phyloP scores from a whole-genome alignment of 2,888 invertebrate species.

The Microctonus hyperodae region DNA sequence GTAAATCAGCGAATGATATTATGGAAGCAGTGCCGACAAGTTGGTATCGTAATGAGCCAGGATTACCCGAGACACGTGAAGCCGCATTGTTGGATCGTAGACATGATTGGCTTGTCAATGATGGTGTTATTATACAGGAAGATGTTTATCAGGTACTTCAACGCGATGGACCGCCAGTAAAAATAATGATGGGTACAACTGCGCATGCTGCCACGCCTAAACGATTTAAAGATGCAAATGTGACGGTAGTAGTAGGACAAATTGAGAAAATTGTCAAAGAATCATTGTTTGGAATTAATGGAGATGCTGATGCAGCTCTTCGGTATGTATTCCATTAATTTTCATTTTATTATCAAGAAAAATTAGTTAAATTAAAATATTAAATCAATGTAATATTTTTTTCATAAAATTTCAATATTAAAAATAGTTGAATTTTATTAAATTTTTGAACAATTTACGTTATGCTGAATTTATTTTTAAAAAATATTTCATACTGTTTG shows the following conservation, averaged over 20 bases:
- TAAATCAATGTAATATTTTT: no score
- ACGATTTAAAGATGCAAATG: slow-evolving; percentile 68
- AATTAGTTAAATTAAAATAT: no score
- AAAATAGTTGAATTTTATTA: no score
- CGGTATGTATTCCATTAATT: slow-evolving; percentile 45
- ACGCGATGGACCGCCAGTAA: slow-evolving; percentile 61
- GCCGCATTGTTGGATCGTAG: slow-evolving; percentile 56
- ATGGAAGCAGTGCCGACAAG: slow-evolving; percentile 75
- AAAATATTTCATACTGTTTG: slow-evolving; percentile 21
- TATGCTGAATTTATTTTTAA: no score
- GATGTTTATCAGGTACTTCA: slow-evolving; percentile 74
- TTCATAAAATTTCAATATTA: no score
- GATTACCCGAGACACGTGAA: slow-evolving; percentile 65
- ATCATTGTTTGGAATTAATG: slow-evolving; percentile 71
- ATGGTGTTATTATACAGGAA: slow-evolving; percentile 74
- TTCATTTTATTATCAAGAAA: no score
- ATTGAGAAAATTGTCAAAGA: slow-evolving; percentile 72
- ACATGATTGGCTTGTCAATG: slow-evolving; percentile 81
- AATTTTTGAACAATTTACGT: no score
- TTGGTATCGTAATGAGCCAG: slow-evolving; percentile 67
- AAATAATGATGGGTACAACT: slow-evolving; percentile 76
- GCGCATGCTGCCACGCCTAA: slow-evolving; percentile 76
- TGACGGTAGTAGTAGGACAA: slow-evolving; percentile 72
- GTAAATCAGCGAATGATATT: slow-evolving; percentile 65
- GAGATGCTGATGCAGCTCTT: slow-evolving; percentile 71